Conservation (phyloP, 1,140 invertebrate species). For the Apis mellifera region Amel_HAv3.1 CM009936.2:11203001-11203500, state of each 20-base stretch:
- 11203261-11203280: constrained; percentile 49
- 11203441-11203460: no score
- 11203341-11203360: neutral
- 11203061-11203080: no score
- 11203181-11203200: constrained; percentile 21
- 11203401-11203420: no score
- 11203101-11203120: constrained; percentile 31
- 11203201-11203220: constrained; percentile 35
- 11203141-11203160: constrained; percentile 19
- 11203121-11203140: constrained; percentile 47
- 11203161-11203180: constrained; percentile 21
- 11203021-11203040: neutral
- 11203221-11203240: constrained; percentile 61
- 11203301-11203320: neutral
- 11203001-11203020: no score
- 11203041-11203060: neutral
- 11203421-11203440: no score
- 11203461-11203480: no score
- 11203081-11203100: neutral
- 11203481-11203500: no score
- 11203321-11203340: neutral
- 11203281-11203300: neutral
- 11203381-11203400: neutral
- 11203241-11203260: constrained; percentile 67
- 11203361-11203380: neutral